phyloP scores from a whole-genome alignment of 2,888 invertebrate species.

The Elmis aenea region DNA sequence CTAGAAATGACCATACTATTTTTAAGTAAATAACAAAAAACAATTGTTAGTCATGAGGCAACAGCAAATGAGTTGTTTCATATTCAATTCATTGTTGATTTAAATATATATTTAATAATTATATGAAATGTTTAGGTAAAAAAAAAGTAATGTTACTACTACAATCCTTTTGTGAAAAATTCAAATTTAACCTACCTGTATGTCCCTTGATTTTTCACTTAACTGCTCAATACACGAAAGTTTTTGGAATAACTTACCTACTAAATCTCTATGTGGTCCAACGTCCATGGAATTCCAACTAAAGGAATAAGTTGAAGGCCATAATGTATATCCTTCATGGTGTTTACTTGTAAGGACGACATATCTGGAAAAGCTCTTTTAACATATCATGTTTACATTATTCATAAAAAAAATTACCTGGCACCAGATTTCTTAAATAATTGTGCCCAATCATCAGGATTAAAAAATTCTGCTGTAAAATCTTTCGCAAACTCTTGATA shows the following conservation, averaged over 20 bases:
- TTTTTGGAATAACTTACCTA: conserved; percentile 52
- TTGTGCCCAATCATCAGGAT: conserved; percentile 74
- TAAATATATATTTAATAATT: conserved; percentile 13
- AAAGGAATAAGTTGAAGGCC: conserved; percentile 77
- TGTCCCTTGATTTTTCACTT: not conserved
- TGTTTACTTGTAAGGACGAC: conserved; percentile 83
- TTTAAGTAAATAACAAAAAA: too few relatives aligned
- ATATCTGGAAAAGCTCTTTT: conserved; percentile 54
- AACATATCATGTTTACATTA: too few relatives aligned
- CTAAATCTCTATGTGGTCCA: conserved; percentile 70
- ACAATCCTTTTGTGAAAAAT: too few relatives aligned
- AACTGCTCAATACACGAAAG: too few relatives aligned
- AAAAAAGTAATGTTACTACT: too few relatives aligned
- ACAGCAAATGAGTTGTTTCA: too few relatives aligned
- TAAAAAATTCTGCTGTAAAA: conserved; percentile 82
- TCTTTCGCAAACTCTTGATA: conserved; percentile 86
- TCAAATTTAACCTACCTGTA: not conserved
- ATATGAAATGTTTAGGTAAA: too few relatives aligned
- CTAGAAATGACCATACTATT: too few relatives aligned
- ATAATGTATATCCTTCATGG: conserved; percentile 80
- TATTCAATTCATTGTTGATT: too few relatives aligned
- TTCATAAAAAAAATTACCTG: conserved; percentile 61
- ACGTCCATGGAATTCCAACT: conserved; percentile 80
- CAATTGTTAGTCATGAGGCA: too few relatives aligned
- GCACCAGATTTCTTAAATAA: conserved; percentile 78